Evolutionary conservation across 1,140 invertebrate species (phyloP), one percentile per base, ranked within the genome.

Genomic region (Galendromus occidentalis): DNA sequence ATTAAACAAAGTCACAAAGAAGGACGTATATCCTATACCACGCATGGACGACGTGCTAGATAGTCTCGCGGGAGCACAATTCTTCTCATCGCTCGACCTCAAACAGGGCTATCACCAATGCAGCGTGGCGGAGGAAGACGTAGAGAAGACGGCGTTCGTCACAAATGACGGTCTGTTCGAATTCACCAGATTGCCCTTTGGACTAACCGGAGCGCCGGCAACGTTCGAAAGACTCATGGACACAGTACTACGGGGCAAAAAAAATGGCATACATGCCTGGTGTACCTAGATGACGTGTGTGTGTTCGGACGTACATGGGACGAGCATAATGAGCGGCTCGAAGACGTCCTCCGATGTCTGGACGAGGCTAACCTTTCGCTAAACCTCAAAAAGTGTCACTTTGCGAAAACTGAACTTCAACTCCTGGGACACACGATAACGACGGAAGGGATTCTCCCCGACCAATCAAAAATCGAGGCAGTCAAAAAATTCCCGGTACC

Each of bases 171-270:
- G 74, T 28, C 71, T 71, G 12, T 79, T 73, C 64, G 14, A 64
- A 55, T 74, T 76, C 69, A 75, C 75, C 65, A 66, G 74, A 44
- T 63, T 80, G 7, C 73, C 71, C 5, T 81, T 79, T 73, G 79
- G 77, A 9, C 73, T 81, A 6, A 73, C 75, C 66, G 73, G 73
- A 18, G 76, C 78, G 0, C 76, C 79, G 20, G 69, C 72, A n/a
- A 74, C 78, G 66, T 82, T 81, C 67, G 77, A 82, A 69, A 42
- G 73, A 66, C 71, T 75, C 18, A 77, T 81, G 22, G 75, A 78
- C 44, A 67, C 73, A 66, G 68, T 76, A 5, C 64, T 80, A 9
- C 25, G 64, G 42, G 69, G 66, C n/a, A n/a, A n/a, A n/a, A n/a
- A n/a, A n/a, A n/a, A n/a, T n/a, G n/a, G n/a, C n/a, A n/a, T n/a